Evolutionary conservation across 2,888 invertebrate genomes (phyloP), one percentile per base, ranked within the genome.

Genomic region (Horisme vitalbata): DNA sequence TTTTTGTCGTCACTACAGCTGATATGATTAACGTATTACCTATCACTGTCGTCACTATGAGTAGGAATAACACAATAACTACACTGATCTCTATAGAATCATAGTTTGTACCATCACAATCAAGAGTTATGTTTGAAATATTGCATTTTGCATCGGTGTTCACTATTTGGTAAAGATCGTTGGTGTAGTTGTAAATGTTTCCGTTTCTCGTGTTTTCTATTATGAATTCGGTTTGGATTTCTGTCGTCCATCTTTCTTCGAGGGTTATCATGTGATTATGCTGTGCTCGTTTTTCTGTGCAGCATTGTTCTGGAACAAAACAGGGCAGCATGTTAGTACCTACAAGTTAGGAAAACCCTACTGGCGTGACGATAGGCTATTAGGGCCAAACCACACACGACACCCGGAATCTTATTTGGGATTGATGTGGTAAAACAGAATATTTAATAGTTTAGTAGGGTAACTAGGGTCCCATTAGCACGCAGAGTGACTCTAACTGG

Each of bases 1-100:
- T 91, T 58, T 95, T 93, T 0, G 96, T 96, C 0, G 96, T 96
- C 61, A 96, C 92, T 35, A 98, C 97, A 4, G 98, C 96, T 11
- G 95, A 91, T 59, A 98, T 97, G 43, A 98, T 97, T 65, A 98
- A 90, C 2, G 96, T 95, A 81, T 98, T 98, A 39, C 98, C 98
- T 45, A 96, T 91, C 55, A 94, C 93, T 24, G 94, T 94, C 55
- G 94, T 92, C 24, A 94, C 92, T 65, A 94, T 94, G 31, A 95
- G 85, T 30, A 93, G 75, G 70, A 91, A 93, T 52, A 94, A 83
- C 46, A 94, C 81, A 32, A 91, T 89, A 49, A 93, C 93, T 48
- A 94, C 87, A 61, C 92, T 91, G 26, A 93, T 88, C 68, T 93
- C 92, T 27, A 88, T 66, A 30, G 71, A 71, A 24, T 87, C 87